These are phyloP conservation scores for Mactra quadrangularis DNA, from an alignment of 1,140 invertebrate species.

Conservation along the genomic window DNA sequence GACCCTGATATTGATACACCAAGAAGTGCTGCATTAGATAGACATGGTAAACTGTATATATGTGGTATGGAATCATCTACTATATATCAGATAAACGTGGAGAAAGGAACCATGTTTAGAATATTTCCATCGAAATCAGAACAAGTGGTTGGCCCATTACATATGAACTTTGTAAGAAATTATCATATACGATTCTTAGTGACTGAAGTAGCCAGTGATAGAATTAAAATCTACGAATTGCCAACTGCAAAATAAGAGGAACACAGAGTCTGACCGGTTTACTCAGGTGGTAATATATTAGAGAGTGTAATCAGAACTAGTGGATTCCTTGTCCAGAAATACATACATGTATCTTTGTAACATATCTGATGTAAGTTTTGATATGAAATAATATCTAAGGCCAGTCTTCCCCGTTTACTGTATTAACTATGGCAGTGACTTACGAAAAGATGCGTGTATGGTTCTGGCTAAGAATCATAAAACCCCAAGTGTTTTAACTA, in stretches of 20 bases:
- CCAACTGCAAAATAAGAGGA: constrained; percentile 35
- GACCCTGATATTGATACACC: constrained; percentile 55
- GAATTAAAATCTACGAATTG: constrained; percentile 39
- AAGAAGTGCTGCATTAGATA: constrained; percentile 33
- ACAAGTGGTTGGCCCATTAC: constrained; percentile 42
- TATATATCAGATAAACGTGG: constrained; percentile 32
- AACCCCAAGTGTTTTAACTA: no score
- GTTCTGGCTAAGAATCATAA: no score
- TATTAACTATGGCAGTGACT: no score
- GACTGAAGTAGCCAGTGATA: constrained; percentile 47
- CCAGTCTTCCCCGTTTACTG: no score
- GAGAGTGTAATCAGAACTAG: no score
- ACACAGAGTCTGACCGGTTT: no score
- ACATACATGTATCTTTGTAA: no score
- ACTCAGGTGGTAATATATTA: no score
- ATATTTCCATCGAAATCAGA: constrained; percentile 46
- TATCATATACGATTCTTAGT: constrained; percentile 46
- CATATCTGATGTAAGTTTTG: no score
- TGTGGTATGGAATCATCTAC: constrained; percentile 53
- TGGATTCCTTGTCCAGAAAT: no score
- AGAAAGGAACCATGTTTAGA: constrained; percentile 13
- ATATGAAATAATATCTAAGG: no score
- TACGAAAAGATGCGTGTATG: no score
- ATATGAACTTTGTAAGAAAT: constrained; percentile 45
- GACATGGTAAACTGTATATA: constrained; percentile 48